Evolutionary conservation across 1,140 invertebrate species (phyloP).

Genomic region (Arion vulgaris): DNA sequence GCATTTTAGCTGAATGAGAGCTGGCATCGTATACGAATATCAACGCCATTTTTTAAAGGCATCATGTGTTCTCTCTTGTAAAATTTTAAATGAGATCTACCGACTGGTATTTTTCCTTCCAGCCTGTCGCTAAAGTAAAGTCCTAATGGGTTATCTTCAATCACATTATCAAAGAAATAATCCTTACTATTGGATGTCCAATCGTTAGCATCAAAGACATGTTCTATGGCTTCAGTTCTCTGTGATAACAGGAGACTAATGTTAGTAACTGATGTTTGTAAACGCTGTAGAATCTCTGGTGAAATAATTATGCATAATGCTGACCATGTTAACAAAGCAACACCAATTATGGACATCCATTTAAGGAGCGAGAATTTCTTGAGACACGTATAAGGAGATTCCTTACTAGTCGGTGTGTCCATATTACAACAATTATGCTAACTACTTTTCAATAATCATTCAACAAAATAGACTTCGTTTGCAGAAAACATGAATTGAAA

Average conservation of each 20-base stretch:
- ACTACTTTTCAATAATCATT: no score
- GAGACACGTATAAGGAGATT: no score
- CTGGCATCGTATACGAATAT: neutral
- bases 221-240: no score
- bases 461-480: no score
- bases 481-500: no score
- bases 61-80: neutral
- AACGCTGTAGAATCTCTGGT: neutral
- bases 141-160: slow-evolving; percentile 1
- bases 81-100: neutral
- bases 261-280: neutral
- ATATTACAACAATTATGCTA: no score
- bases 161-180: neutral
- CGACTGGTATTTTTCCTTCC: neutral
- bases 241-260: neutral
- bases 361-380: slow-evolving; percentile 4
- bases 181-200: neutral
- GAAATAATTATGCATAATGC: neutral
- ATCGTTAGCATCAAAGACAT: neutral
- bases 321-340: neutral
- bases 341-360: neutral
- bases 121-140: slow-evolving; percentile 17
- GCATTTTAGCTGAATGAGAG: neutral
- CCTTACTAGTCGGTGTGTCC: no score
- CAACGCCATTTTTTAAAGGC: slow-evolving; percentile 10